Evolutionary conservation across 2,888 invertebrate species (phyloP), one percentile per base, ranked within the genome.

Genomic region (Clistopyga incitator): DNA sequence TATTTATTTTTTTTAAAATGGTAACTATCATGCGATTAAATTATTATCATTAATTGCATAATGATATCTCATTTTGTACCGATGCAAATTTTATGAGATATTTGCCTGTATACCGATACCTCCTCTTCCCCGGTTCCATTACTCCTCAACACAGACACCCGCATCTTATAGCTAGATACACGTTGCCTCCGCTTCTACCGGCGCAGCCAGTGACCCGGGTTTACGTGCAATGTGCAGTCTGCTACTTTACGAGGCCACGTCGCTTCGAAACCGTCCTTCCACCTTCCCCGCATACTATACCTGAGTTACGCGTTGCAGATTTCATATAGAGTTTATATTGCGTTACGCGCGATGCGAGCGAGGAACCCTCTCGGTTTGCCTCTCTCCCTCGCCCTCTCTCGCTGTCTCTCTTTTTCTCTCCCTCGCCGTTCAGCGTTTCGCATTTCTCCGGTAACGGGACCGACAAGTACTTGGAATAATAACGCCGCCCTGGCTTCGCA

Each of bases 301-400:
- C 50, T 20, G 71, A 77, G 64, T 77, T 59, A 77, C 74, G 70
- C 59, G 59, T 52, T 81, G 81, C 76, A 81, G 68, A 74, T 74
- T 82, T 82, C 65, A 74, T 82, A 74, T 25, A 52, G 42, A 70
- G 61, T 82, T 64, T 72, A 74, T 74, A 75, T 82, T 78, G 71
- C 72, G 78, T 75, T 79, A 68, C 68, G 54, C 61, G 59, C 74
- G 54, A 78, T 42, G 56, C 68, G 47, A 75, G 68, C 56, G 68
- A 25, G 74, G 52, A 70, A 74, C 68, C 75, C 72, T 18, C 78
- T 59, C 29, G 47, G 61, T 70, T 64, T 54, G 56, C 77, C 64
- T 76, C 45, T 72, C 52, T 47, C 68, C 70, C 54, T 56, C 70
- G 75, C 72, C 71, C 75, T 52, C 38, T 70, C 50, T 76, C n/a